Percentiles rank a stretch among this genome's conserved stretches.
Evolutionary conservation across 2,113 vertebrate species (phyloP).

Genomic region (Charadrius vociferus): DNA sequence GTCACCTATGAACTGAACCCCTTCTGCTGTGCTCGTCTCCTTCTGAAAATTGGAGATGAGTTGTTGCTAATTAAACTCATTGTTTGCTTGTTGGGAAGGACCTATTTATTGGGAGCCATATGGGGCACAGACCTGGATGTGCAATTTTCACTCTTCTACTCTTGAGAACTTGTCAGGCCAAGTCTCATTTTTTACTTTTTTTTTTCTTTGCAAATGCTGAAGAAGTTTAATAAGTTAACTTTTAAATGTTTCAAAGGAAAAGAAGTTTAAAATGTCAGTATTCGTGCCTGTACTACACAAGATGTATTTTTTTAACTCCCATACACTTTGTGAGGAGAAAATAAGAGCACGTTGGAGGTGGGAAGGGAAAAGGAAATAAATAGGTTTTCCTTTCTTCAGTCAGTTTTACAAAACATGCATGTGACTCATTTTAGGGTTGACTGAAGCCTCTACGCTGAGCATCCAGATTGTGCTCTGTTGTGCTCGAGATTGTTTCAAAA

Average conservation of each 20-base stretch:
- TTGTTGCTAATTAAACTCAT: not conserved
- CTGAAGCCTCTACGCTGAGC: not conserved
- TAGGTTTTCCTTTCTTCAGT: not conserved
- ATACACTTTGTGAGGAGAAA: not conserved
- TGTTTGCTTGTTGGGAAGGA: not conserved
- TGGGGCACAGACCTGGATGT: not conserved
- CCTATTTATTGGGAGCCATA: rapidly evolving
- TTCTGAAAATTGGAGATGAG: not conserved
- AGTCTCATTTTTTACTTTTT: not conserved
- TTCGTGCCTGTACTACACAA: not conserved
- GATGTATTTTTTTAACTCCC: not conserved
- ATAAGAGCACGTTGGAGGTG: not conserved
- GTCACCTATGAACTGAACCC: not conserved
- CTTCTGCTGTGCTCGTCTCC: not conserved
- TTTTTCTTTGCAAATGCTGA: not conserved
- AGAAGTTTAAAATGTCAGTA: not conserved
- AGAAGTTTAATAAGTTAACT: not conserved
- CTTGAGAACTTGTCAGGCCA: not conserved
- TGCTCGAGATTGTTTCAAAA: not conserved
- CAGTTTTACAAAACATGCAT: not conserved
- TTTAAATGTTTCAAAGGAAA: not conserved
- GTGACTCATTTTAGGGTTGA: not conserved
- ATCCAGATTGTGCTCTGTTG: not conserved
- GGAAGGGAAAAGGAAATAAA: not conserved
- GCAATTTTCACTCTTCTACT: not conserved